Base-by-base conservation (phyloP, 2,888 invertebrate genomes). In the Phymatocera aterrima region DNA sequence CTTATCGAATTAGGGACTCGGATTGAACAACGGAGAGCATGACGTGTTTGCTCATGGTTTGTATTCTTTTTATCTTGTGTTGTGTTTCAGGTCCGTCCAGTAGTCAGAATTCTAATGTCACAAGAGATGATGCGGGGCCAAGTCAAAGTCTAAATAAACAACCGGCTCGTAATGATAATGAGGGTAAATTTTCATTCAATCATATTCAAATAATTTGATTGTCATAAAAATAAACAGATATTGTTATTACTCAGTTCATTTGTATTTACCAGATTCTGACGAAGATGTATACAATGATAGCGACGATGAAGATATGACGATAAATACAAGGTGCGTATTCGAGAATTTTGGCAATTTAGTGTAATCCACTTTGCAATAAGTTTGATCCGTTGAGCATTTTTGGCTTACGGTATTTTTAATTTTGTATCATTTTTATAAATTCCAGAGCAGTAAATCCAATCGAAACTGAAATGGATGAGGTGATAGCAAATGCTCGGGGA, bases 241-340 rank as follows among this genome's bases (percentile, higher is more conserved):
- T 10, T 24, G 18, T 34, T 28, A 24, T 64, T 6, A 28, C 31
- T 48, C 15, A 21, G 24, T 34, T 54, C 21, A 24, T 68, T 31
- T 61, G 28, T 65, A 34, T 3, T 81, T 84, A 77, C 18, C 78
- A 90, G 89, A 86, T 80, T 86, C 84, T 77, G 88, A 88, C 78
- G 90, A 90, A 81, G 87, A 88, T 79, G 85, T 87, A 78, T 90
- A 87, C 64, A 88, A 87, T 79, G 91, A 90, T 80, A 91, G 90
- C 79, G 91, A 91, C 78, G 90, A 90, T 77, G 90, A 90, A 70
- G 89, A 90, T 78, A 82, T 80, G 37, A 83, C 82, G 51, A 79
- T 83, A 3, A 80, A 48, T 18, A 82, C 80, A 80, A 84, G 85
- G 85, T 80, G 61, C 65, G 80, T 43, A 8, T 46, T 43, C 3